Evolutionary conservation across 1,140 invertebrate genomes (phyloP).

Genomic region (Tetramorium alpestre): DNA sequence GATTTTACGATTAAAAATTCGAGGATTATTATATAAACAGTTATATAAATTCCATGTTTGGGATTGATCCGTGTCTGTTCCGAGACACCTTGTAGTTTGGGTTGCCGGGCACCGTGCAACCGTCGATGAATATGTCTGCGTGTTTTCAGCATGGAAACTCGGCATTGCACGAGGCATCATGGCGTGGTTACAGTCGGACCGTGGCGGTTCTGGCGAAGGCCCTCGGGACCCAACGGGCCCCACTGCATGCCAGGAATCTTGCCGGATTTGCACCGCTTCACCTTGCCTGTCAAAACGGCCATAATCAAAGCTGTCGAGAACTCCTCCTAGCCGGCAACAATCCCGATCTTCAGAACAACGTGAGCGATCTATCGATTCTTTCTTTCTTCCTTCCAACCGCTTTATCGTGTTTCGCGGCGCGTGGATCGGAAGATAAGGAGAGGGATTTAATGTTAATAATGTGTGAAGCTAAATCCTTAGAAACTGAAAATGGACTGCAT

Average conservation of each 20-base stretch:
- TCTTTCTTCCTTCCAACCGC: background rate
- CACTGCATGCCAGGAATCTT: constrained; percentile 92
- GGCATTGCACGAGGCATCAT: constrained; percentile 96
- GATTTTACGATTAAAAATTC: background rate
- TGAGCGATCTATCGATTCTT: constrained; percentile 78
- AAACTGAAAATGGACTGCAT: background rate
- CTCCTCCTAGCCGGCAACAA: constrained; percentile 94
- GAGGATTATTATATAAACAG: background rate
- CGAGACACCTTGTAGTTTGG: constrained; percentile 29
- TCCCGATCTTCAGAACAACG: constrained; percentile 96
- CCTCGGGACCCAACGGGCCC: constrained; percentile 88
- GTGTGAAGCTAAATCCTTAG: background rate
- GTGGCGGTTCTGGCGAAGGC: constrained; percentile 90
- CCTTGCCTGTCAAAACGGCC: constrained; percentile 97
- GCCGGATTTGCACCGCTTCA: constrained; percentile 97
- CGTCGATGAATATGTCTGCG: constrained; percentile 42
- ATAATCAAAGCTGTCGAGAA: constrained; percentile 97
- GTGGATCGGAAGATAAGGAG: background rate
- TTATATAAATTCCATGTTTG: background rate
- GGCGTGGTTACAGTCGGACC: constrained; percentile 96
- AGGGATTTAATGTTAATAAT: background rate
- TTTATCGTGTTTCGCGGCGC: background rate
- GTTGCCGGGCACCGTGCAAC: background rate
- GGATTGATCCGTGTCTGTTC: background rate
- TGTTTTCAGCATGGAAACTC: constrained; percentile 95